Evolutionary conservation across 2,797 vertebrate genomes (phyloP).

Genomic region (Falco berigora): DNA sequence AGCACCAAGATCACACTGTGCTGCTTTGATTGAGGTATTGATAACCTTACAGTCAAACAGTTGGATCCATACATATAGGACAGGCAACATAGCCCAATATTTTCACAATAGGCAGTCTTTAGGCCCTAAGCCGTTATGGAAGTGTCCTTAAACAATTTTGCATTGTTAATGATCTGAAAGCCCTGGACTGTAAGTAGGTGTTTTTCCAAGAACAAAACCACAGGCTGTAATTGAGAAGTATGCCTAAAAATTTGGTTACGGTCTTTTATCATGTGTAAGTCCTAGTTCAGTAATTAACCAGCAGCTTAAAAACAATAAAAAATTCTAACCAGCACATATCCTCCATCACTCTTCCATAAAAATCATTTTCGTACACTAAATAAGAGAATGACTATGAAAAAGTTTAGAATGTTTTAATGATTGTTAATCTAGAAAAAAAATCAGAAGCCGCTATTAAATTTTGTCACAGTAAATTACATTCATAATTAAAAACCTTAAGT

Average conservation of each 20-base stretch:
- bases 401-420: neutral
- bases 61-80: neutral
- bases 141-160: neutral
- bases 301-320: neutral
- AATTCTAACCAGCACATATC: neutral
- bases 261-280: neutral
- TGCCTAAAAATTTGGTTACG: neutral
- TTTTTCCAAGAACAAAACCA: neutral
- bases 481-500: neutral
- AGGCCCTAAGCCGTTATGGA: neutral
- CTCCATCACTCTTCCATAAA: neutral
- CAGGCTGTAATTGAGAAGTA: neutral
- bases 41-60: neutral
- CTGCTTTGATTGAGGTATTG: neutral
- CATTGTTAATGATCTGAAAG: neutral
- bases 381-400: neutral
- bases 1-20: no score
- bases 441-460: neutral
- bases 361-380: neutral
- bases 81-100: accelerated
- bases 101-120: neutral
- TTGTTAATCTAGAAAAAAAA: neutral
- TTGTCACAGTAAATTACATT: neutral
- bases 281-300: neutral
- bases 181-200: neutral